Percentiles rank a stretch among this genome's conserved stretches.
Conservation (phyloP, 1,140 invertebrate species). For the Radopholus similis region DNA sequence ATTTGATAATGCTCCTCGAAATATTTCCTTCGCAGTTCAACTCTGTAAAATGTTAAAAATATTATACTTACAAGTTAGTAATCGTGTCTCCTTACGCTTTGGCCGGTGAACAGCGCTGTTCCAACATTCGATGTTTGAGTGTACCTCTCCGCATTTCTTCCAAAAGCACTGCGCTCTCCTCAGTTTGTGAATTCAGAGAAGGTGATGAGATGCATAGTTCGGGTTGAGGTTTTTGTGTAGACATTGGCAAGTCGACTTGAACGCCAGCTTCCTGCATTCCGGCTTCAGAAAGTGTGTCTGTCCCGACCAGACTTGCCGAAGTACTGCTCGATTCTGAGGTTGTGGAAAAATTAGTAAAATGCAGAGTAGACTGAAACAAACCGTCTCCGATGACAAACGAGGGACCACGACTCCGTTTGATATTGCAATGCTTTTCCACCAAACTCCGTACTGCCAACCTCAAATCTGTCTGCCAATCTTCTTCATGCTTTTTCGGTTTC, state of each 20-base stretch:
- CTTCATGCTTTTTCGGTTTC: no score
- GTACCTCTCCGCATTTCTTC: conserved; percentile 23
- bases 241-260: background rate
- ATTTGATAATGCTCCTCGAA: conserved; percentile 13
- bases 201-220: background rate
- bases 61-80: no score
- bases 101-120: conserved; percentile 19
- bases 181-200: background rate
- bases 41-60: conserved; percentile 16
- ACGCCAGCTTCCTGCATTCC: background rate
- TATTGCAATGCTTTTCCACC: no score
- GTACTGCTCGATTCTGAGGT: background rate
- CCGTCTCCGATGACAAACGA: conserved; percentile 1
- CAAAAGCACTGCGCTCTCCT: background rate
- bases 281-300: no score
- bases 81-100: conserved; percentile 16
- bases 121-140: conserved; percentile 45
- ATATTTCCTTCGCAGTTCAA: conserved; percentile 8
- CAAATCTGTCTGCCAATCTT: no score
- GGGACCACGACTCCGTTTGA: background rate
- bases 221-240: background rate
- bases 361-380: background rate
- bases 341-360: background rate
- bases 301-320: background rate
- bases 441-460: no score